Evolutionary conservation across 2,888 invertebrate species (phyloP).

Genomic region (Troides aeacus): DNA sequence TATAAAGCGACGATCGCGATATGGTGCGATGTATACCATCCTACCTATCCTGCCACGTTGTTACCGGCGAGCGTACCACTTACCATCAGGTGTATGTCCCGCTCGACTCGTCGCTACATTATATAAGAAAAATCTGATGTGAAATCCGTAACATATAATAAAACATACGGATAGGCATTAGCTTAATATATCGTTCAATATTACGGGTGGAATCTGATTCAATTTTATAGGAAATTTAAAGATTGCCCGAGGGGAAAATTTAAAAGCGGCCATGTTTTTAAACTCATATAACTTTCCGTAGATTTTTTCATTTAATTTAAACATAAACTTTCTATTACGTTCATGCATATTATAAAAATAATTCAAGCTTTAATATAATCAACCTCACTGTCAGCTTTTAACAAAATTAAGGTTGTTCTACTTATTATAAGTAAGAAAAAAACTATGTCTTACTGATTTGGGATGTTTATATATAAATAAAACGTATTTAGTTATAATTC

Average conservation of each 20-base stretch:
- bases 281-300: not conserved
- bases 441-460: too few relatives aligned
- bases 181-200: not conserved
- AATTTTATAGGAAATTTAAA: slow-evolving; percentile 18
- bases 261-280: not conserved
- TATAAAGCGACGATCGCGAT: too few relatives aligned
- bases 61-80: too few relatives aligned
- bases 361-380: not conserved
- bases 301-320: not conserved
- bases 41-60: too few relatives aligned
- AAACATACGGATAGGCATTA: not conserved
- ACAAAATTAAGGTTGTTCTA: too few relatives aligned
- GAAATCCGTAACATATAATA: not conserved
- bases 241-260: slow-evolving; percentile 12
- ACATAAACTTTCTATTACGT: not conserved
- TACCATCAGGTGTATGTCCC: too few relatives aligned
- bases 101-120: too few relatives aligned
- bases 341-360: not conserved
- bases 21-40: too few relatives aligned
- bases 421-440: too few relatives aligned
- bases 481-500: too few relatives aligned
- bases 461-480: too few relatives aligned
- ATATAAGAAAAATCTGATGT: not conserved
- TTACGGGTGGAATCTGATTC: not conserved
- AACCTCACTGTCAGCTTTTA: too few relatives aligned